Evolutionary conservation across 2,888 invertebrate species (phyloP).

Genomic region (Spodoptera picta): DNA sequence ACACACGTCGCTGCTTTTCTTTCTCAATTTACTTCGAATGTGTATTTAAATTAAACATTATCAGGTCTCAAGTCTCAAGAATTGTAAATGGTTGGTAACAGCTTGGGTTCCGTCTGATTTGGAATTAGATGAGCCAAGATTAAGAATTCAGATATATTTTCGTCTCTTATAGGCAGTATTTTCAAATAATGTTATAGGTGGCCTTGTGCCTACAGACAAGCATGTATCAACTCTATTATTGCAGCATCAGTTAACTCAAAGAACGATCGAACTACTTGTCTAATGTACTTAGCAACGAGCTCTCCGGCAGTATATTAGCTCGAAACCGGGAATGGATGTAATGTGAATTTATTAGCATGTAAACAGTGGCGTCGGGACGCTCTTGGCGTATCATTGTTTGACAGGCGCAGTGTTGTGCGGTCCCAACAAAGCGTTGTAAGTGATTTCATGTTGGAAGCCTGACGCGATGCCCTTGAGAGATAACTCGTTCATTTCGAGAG

Average conservation of each 20-base stretch:
- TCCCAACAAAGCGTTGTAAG: conserved; percentile 62
- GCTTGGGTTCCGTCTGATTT: not conserved
- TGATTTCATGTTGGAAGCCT: conserved; percentile 69
- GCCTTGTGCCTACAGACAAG: no score
- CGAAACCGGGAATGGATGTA: conserved; percentile 32
- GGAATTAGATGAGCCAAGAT: no score
- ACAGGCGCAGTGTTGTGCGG: conserved; percentile 40
- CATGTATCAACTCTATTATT: no score
- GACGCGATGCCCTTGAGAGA: conserved; percentile 68
- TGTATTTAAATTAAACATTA: not conserved
- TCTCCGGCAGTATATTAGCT: conserved; percentile 13
- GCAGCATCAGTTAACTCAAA: no score
- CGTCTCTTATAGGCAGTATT: no score
- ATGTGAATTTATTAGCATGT: conserved; percentile 52
- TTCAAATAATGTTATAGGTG: no score
- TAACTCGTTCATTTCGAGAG: conserved; percentile 69
- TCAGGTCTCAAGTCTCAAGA: no score
- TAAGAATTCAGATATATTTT: no score
- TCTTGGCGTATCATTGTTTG: conserved; percentile 53
- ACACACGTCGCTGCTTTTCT: not conserved
- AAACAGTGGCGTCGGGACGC: conserved; percentile 42
- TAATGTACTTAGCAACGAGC: not conserved
- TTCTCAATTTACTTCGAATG: conserved; percentile 4
- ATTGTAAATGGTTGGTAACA: not conserved
- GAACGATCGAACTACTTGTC: no score